phyloP scores from a whole-genome alignment of 2,113 vertebrate genomes.

The Anseranas semipalmata region DNA sequence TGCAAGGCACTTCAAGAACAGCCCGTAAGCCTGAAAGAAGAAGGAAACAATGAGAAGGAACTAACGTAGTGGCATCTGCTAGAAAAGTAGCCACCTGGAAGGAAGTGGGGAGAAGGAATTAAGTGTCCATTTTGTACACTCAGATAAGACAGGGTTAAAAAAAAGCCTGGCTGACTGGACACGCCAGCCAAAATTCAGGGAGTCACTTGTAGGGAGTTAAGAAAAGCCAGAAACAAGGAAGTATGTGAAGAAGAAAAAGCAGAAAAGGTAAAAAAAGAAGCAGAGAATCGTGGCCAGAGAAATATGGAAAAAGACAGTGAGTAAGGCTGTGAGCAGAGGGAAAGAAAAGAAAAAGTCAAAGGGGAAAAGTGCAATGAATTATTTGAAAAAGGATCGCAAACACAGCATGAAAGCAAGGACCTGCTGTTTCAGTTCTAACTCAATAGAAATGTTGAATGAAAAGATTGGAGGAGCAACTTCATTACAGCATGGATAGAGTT shows the following conservation, averaged over 20 bases:
- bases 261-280: background rate
- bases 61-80: background rate
- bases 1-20: background rate
- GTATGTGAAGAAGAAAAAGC: background rate
- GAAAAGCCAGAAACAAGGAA: background rate
- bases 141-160: background rate
- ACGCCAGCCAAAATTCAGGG: background rate
- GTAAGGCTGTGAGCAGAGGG: background rate
- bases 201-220: background rate
- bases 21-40: background rate
- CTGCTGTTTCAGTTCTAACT: background rate
- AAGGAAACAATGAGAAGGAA: background rate
- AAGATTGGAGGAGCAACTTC: background rate
- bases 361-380: background rate
- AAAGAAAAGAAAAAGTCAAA: background rate
- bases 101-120: background rate
- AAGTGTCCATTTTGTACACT: background rate
- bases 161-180: background rate
- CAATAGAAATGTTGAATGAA: background rate
- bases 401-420: background rate
- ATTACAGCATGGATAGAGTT: background rate
- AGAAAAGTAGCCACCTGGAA: background rate
- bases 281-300: background rate
- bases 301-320: background rate
- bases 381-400: background rate